Base-by-base conservation (phyloP, 1,140 invertebrate genomes). In the Thaumetopoea pityocampa region DNA sequence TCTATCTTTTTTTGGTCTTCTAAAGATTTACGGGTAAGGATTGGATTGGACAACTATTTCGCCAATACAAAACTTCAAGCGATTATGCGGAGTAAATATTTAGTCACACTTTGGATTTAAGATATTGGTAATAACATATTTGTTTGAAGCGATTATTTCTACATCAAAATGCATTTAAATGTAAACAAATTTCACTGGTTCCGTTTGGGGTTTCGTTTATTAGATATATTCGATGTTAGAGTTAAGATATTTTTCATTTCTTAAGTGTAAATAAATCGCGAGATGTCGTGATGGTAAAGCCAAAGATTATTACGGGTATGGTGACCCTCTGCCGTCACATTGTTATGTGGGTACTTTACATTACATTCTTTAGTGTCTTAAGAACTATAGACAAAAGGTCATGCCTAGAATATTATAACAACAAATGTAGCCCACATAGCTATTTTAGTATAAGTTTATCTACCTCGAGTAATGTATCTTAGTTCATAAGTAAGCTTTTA, bases 301-400 rank as follows among this genome's bases (percentile, higher is more conserved):
- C 85, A 86, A 86, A 86, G 85, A 86, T 85, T 85, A 62, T 80
- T 84, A 81, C 68, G 83, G 85, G 83, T 83, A 83, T 68, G 81
- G 83, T 80, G 83, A 85, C 85, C 85, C 83, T 82, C 77, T 78
- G 74, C 79, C 78, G 80, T 82, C 74, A 82, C 80, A 77, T 57
- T 66, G 67, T 62, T 63, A 40, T 51, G 65, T 55, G 47, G 62
- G 44, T 35, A 54, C 43, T 48, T 26, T 63, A 67, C 63, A 63
- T 80, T 73, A n/a, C 59, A 47, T 30, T 23, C 28, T 19, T 33
- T 27, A 10, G 33, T 16, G 41, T 48, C 16, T 24, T 12, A 2
- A 17, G 10, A 30, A 19, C 10, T n/a, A 16, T 14, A 18, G 10
- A 16, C 12, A 10, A 34, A 4, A 29, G 17, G 22, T 27, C 17